phyloP scores from a whole-genome alignment of 2,113 vertebrate species.

The Cyrtonyx montezumae region DNA sequence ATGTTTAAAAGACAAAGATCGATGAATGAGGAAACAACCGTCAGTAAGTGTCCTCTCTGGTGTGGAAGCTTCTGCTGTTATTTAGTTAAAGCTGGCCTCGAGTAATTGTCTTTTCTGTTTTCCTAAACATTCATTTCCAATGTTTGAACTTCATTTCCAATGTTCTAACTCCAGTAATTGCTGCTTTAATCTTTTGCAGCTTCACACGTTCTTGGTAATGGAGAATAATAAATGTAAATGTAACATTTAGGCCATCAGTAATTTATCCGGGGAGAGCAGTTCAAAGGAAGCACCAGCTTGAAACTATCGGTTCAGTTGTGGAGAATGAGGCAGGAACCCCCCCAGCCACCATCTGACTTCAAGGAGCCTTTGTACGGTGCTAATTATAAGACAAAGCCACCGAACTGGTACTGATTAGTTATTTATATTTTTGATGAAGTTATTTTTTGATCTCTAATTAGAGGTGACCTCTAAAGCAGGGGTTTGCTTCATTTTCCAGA shows the following conservation, averaged over 20 bases:
- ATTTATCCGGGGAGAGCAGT: conserved; percentile 70
- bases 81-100: not conserved
- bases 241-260: conserved; percentile 78
- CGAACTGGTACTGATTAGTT: conserved; percentile 36
- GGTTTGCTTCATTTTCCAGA: conserved; percentile 39
- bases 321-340: conserved; percentile 65
- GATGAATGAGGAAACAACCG: not conserved
- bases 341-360: conserved; percentile 59
- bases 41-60: not conserved
- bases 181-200: conserved; percentile 66
- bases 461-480: conserved; percentile 53
- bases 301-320: conserved; percentile 59
- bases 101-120: conserved; percentile 39
- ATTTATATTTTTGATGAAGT: conserved; percentile 61
- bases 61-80: not conserved
- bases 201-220: conserved; percentile 51
- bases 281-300: conserved; percentile 72
- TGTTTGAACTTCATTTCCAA: conserved; percentile 59
- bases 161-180: conserved; percentile 64
- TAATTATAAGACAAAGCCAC: conserved; percentile 62
- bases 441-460: conserved; percentile 73
- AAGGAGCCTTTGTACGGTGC: conserved; percentile 47
- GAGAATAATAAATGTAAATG: conserved; percentile 79
- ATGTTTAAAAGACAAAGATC: not conserved
- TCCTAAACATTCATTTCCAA: conserved; percentile 47